phyloP scores from a whole-genome alignment of 1,140 invertebrate species.

The Brachionus calyciflorus region DNA sequence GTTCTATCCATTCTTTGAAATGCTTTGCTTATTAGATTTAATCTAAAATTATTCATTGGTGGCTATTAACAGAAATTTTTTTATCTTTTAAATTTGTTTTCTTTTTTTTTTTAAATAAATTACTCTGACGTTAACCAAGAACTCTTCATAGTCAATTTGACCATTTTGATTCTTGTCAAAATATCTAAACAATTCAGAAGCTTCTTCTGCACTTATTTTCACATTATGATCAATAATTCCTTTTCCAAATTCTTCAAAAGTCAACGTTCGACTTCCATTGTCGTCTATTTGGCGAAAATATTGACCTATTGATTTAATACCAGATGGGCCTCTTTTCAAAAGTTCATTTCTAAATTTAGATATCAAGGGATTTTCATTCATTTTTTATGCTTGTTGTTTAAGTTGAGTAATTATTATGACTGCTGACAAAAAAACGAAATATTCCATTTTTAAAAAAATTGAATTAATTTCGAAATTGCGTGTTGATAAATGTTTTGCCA shows the following conservation, averaged over 20 bases:
- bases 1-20: conserved; percentile 84
- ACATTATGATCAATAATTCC: conserved; percentile 78
- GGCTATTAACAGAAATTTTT: conserved; percentile 70
- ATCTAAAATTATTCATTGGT: conserved; percentile 73
- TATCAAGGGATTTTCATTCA: conserved; percentile 56
- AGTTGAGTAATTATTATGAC: no score
- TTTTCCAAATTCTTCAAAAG: conserved; percentile 76
- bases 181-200: conserved; percentile 68
- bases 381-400: conserved; percentile 20
- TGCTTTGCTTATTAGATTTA: conserved; percentile 74
- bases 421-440: no score
- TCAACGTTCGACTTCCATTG: conserved; percentile 78
- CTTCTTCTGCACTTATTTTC: conserved; percentile 68
- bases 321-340: conserved; percentile 76
- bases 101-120: neutral
- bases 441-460: no score
- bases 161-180: conserved; percentile 82
- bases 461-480: no score
- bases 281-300: conserved; percentile 87
- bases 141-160: conserved; percentile 82
- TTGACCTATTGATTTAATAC: conserved; percentile 81
- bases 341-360: conserved; percentile 80
- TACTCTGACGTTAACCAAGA: conserved; percentile 63
- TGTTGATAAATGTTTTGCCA: no score
- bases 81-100: neutral